Evolutionary conservation across 2,888 invertebrate species (phyloP).

Genomic region (Orthosia gracilis): DNA sequence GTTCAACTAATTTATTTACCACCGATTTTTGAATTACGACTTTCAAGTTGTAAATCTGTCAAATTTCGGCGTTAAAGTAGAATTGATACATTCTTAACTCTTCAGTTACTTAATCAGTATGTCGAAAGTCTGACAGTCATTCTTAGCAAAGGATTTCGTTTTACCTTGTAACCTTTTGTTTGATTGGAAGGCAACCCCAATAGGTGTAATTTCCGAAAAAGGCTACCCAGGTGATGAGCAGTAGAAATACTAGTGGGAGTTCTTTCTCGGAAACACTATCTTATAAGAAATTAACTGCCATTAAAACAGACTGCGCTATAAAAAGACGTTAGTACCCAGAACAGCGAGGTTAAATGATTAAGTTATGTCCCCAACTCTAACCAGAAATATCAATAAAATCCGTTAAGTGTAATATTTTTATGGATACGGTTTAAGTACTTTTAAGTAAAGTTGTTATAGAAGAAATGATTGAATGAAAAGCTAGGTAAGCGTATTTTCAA

Average conservation of each 20-base stretch:
- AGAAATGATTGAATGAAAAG: background rate
- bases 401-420: conserved; percentile 11
- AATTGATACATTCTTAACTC: too few species aligned
- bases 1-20: too few species aligned
- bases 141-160: too few species aligned
- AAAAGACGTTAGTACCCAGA: background rate
- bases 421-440: conserved; percentile 15
- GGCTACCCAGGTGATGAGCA: background rate
- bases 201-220: background rate
- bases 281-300: background rate
- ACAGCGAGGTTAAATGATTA: conserved; percentile 20
- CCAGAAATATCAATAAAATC: conserved; percentile 11
- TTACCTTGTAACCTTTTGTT: too few species aligned
- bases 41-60: too few species aligned
- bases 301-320: background rate
- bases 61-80: too few species aligned
- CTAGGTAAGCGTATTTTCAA: background rate
- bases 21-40: too few species aligned
- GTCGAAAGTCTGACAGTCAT: too few species aligned
- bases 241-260: background rate
- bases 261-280: background rate
- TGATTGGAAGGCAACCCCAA: too few species aligned
- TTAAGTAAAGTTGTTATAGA: background rate
- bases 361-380: background rate
- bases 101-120: too few species aligned